A percentile compares a stretch with the other conserved stretches of the same genome.
Evolutionary conservation across 2,888 invertebrate genomes (phyloP).

Genomic region (Trichopoda pennipes): DNA sequence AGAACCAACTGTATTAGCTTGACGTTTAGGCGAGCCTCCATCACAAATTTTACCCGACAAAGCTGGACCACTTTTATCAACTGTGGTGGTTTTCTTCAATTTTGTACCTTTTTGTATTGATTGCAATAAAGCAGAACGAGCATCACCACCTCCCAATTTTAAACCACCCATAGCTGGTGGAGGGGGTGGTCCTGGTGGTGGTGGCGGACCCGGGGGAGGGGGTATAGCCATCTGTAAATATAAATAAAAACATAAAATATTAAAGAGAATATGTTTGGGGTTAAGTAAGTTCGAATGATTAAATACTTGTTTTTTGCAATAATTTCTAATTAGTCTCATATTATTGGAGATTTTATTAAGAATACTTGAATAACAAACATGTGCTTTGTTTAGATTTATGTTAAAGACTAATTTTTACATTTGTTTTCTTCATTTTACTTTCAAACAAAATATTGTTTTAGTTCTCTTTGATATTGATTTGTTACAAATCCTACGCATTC

Average conservation of each 20-base stretch:
- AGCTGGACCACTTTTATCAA: constrained; percentile 92
- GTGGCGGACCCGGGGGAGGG: constrained; percentile 83
- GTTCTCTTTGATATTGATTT: constrained; percentile 18
- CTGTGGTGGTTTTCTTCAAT: constrained; percentile 92
- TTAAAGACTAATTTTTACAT: constrained; percentile 38
- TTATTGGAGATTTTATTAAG: neutral
- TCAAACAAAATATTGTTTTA: constrained; percentile 23
- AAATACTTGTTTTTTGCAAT: constrained; percentile 48
- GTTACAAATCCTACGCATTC: constrained; percentile 44
- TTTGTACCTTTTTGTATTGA: constrained; percentile 91
- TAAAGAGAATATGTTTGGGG: neutral
- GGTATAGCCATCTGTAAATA: constrained; percentile 82
- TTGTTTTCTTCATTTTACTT: constrained; percentile 4
- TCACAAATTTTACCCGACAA: constrained; percentile 84
- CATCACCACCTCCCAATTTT: constrained; percentile 82
- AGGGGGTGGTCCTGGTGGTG: constrained; percentile 86
- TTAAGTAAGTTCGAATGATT: neutral
- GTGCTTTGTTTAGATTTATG: constrained; percentile 37
- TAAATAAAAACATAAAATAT: neutral
- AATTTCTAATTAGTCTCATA: constrained; percentile 53
- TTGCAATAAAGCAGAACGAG: constrained; percentile 87
- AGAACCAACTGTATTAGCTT: constrained; percentile 63
- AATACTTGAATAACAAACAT: constrained; percentile 19
- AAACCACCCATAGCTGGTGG: constrained; percentile 82
- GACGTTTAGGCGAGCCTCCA: constrained; percentile 67